Conservation (phyloP, 2,113 vertebrate species). For the Nansenia antarctica region DNA sequence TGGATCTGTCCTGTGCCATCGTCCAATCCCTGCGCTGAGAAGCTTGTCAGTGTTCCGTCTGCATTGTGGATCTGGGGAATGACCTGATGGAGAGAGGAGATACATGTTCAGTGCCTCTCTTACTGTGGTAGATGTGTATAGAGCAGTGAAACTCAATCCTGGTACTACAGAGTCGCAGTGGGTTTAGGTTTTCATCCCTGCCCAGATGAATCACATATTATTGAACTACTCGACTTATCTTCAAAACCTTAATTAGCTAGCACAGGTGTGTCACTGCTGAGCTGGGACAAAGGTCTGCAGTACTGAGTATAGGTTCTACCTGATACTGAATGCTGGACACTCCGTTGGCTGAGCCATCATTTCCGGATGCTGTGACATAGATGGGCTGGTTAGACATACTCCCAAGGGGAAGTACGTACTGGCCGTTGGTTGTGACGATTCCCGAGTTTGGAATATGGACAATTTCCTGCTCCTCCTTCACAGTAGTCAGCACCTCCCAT, state of each 20-base stretch:
- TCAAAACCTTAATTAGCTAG: too few relatives aligned
- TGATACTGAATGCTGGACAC: slow-evolving; percentile 93
- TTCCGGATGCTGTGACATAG: slow-evolving; percentile 92
- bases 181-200: too few relatives aligned
- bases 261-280: background rate
- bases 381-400: slow-evolving; percentile 96
- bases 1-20: slow-evolving; percentile 90
- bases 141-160: background rate
- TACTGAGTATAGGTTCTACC: too few relatives aligned
- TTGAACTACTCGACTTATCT: too few relatives aligned
- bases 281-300: too few relatives aligned
- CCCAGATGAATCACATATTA: too few relatives aligned
- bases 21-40: slow-evolving; percentile 83
- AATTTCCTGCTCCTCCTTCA: slow-evolving; percentile 93
- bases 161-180: background rate
- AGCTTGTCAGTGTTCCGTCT: slow-evolving; percentile 88
- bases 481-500: slow-evolving; percentile 94
- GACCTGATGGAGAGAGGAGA: slow-evolving; percentile 74
- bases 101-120: background rate
- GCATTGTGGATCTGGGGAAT: slow-evolving; percentile 96
- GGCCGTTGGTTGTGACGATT: slow-evolving; percentile 92
- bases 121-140: too few relatives aligned
- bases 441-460: slow-evolving; percentile 92
- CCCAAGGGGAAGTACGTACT: slow-evolving; percentile 96
- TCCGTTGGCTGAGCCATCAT: slow-evolving; percentile 85